Evolutionary conservation across 2,888 invertebrate genomes (phyloP), one percentile per base, ranked within the genome.

Genomic region (Pterostichus madidus): DNA sequence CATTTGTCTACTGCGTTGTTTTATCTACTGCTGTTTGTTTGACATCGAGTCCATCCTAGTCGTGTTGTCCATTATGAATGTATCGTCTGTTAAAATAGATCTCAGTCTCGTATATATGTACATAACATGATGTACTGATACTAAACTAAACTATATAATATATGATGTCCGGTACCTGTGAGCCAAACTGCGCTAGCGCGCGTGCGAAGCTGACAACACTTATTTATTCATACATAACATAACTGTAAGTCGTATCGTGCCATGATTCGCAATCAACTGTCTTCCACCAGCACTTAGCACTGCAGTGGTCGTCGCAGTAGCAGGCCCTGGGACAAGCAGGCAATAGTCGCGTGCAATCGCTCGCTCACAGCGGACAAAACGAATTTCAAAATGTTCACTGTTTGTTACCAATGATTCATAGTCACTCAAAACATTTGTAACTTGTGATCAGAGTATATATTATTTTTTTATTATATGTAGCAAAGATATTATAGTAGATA

Each of bases 251-350:
- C 82, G 77, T 82, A 84, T 76, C 77, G 87, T 89, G 89, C 89
- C 89, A 89, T 88, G 86, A 87, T 80, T 80, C 77, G 78, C 86
- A 89, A 90, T 90, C 90, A 88, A 88, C 87, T 87, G 89, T 90
- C 90, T 90, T 90, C 90, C 90, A 88, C 88, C 84, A 84, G 83
- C 87, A 88, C 87, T 86, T 46, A 84, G 84, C 85, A 85, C 86
- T 85, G 86, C 86, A 88, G 89, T 89, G 89, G 86, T 86, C 32
- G 76, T 61, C 52, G 82, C 83, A 83, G 77, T 53, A 49, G 83
- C 83, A 83, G 83, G 83, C 77, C 64, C 56, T 75, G 83, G 77
- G 83, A 83, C 83, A 71, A 44, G 68, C 76, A 83, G 76, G 83
- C 83, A 83, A 83, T 83, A 49, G 52, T 46, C 61, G 76, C 76